Evolutionary conservation across 2,888 invertebrate species (phyloP), one percentile per base, ranked within the genome.

Genomic region (Diaprepes abbreviatus): DNA sequence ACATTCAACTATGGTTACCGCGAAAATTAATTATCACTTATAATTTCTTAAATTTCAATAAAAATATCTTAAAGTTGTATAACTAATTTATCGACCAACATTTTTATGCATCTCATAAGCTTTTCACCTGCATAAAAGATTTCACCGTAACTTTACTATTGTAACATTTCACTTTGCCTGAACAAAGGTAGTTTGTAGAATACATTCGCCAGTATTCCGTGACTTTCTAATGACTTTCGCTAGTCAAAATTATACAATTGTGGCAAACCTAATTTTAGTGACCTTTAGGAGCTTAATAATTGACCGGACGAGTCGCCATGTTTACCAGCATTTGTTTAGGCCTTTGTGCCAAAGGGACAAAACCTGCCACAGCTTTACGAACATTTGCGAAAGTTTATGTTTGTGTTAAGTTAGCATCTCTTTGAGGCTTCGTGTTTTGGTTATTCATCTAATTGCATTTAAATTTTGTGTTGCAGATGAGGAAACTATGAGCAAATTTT

Each of bases 291-390:
- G 21, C 43, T 43, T 43, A 43, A 43, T 43, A 43, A 43, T 43
- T 43, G 43, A 43, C 43, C 43, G 43, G 43, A 43, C 43, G 17
- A 43, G 43, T 21, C 43, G 43, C 43, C 43, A 19, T 21, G 43
- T 43, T 21, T 43, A 43, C 43, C 31, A 45, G 21, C 48, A 60
- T 48, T 60, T 60, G 60, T 60, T 48, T 60, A 35, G 33, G 60
- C 48, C 48, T 60, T 60, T 60, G 60, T 60, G 45, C 19, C 21
- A 33, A 48, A 60, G 60, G 60, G 43, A 43, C 43, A 43, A 43
- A 43, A 43, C 21, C 43, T 43, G n/a, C 19, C 43, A 17, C 9
- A 16, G 17, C 10, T 40, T 40, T 17, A 19, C 1, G 16, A 43
- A 43, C 43, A 19, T 19, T 43, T 21, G 21, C 43, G 21, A 43